These are phyloP conservation scores for Tinea trinotella DNA, from an alignment of 2,888 invertebrate genomes.

Conservation along the genomic window DNA sequence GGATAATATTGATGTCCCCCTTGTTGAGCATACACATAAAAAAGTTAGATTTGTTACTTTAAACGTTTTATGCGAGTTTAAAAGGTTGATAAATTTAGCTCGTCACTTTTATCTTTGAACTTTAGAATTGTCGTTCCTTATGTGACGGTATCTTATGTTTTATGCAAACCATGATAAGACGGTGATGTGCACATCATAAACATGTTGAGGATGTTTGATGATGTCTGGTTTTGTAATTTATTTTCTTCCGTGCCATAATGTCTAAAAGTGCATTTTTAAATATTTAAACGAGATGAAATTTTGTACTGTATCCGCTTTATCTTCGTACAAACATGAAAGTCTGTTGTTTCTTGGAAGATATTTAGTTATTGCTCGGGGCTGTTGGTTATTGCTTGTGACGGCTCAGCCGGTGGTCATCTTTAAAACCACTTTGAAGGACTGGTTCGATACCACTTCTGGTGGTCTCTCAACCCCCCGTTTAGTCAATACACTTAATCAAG, in stretches of 20 bases:
- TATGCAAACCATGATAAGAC: slow-evolving; percentile 17
- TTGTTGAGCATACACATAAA: not conserved
- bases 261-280: not conserved
- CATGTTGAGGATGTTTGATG: slow-evolving; percentile 11
- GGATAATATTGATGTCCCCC: slow-evolving; percentile 4
- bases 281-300: not conserved
- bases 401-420: not conserved
- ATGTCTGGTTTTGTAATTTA: slow-evolving; percentile 16
- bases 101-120: slow-evolving; percentile 5
- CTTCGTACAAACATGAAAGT: not conserved
- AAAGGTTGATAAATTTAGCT: slow-evolving; percentile 1
- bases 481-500: not conserved
- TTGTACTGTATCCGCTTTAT: not conserved
- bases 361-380: not conserved
- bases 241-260: slow-evolving; percentile 4
- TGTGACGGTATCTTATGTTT: slow-evolving; percentile 15
- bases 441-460: slow-evolving; percentile 5
- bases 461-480: not conserved
- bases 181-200: slow-evolving; percentile 14
- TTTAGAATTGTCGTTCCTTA: slow-evolving; percentile 5
- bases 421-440: not conserved
- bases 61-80: not conserved
- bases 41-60: slow-evolving; percentile 2
- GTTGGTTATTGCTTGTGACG: slow-evolving; percentile 3
- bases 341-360: not conserved